Evolutionary conservation across 2,888 invertebrate species (phyloP), one percentile per base, ranked within the genome.

Genomic region (Lasioglossum malachurum): DNA sequence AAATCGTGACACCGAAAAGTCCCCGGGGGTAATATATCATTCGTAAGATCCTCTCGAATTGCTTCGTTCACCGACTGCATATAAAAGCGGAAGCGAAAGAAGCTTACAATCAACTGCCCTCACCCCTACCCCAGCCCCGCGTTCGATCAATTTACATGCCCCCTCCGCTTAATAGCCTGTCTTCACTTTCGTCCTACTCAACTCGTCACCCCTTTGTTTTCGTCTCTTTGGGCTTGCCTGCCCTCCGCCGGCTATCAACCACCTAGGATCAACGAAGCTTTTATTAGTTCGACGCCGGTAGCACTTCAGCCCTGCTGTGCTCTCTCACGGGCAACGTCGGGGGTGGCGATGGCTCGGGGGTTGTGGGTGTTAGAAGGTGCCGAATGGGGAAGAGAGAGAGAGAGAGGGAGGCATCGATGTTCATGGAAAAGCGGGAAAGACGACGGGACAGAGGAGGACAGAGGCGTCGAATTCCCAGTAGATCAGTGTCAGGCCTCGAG

Each of bases 401-500:
- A 27, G 27, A 60, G 60, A 27, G n/a, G n/a, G 60, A 27, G 80
- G 82, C 84, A 76, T 78, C 75, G 83, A 87, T 78, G 75, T 79
- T 76, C 75, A 75, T 72, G 83, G 79, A 86, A 87, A 89, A 89
- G 87, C 81, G 86, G 78, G 84, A 88, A 87, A 84, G 87, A 89
- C 88, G 67, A 31, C 16, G 19, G 35, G 19, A 35, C 31, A 87
- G 85, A 85, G 84, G 85, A 83, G 83, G 83, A 76, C 83, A 91
- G 90, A 90, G 92, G 91, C 88, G 90, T 92, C 91, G 92, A 94
- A 94, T 94, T 94, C 93, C 94, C 93, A 93, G 93, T 94, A 94
- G 94, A 94, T 95, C 95, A 95, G 94, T 95, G 95, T 95, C 95
- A 94, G 92, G 91, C 92, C 91, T 90, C 93, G 92, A 93, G 93